phyloP scores from a whole-genome alignment of 2,113 vertebrate species.

The Lasiurus cinereus region DNA sequence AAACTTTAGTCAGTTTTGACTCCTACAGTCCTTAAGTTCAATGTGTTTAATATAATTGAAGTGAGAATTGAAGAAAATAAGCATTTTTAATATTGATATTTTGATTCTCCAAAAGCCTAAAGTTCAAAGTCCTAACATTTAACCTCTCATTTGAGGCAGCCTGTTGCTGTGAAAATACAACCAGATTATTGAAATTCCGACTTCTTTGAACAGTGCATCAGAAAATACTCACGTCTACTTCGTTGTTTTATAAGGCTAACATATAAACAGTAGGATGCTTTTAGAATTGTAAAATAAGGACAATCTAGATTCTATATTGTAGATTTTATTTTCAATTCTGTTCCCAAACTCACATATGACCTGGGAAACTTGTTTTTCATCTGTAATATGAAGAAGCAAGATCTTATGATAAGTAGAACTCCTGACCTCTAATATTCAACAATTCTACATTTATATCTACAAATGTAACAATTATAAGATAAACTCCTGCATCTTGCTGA shows the following conservation, averaged over 20 bases:
- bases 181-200: conserved; percentile 39
- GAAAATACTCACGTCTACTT: neutral
- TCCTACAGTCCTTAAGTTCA: conserved; percentile 41
- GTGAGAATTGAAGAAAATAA: neutral
- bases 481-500: neutral
- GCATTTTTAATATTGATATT: conserved; percentile 61
- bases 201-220: neutral
- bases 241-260: neutral
- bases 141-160: conserved; percentile 37
- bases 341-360: neutral
- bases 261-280: conserved; percentile 6
- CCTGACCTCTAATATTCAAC: neutral
- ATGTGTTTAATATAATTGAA: conserved; percentile 52
- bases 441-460: neutral
- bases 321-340: neutral
- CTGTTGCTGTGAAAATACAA: conserved; percentile 48
- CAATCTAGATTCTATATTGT: neutral
- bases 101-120: conserved; percentile 39
- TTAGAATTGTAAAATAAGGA: conserved; percentile 29
- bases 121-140: conserved; percentile 3
- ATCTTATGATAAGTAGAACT: neutral
- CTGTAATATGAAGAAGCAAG: neutral
- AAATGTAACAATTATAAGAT: neutral
- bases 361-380: neutral
- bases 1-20: conserved; percentile 22